A percentile compares a stretch with the other conserved stretches of the same genome.
These are phyloP conservation scores for Augochlora pura DNA, from an alignment of 1,140 invertebrate species.

Conservation along the genomic window DNA sequence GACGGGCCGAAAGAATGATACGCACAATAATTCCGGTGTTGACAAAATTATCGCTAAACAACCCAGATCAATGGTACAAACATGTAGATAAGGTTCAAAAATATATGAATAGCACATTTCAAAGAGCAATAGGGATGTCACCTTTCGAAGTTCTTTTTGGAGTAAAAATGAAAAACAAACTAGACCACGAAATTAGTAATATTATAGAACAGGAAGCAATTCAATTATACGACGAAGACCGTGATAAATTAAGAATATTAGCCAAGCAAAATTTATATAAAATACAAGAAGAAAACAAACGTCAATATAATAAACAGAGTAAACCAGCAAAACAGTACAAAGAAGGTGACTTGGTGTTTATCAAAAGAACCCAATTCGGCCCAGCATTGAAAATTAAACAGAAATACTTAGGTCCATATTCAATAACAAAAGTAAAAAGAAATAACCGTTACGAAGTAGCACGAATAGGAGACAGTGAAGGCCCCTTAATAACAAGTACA, in stretches of 20 bases:
- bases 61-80: too few relatives aligned
- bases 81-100: too few relatives aligned
- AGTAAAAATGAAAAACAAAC: not conserved
- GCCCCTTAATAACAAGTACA: not conserved
- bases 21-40: too few relatives aligned
- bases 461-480: not conserved
- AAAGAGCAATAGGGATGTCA: too few relatives aligned
- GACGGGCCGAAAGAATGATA: not conserved
- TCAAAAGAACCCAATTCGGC: not conserved
- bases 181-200: not conserved
- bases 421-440: not conserved
- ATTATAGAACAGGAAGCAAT: not conserved
- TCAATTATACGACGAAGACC: not conserved
- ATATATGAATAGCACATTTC: too few relatives aligned
- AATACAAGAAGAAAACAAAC: constrained; percentile 18
- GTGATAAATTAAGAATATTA: not conserved
- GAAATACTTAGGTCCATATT: constrained; percentile 13
- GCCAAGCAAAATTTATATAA: constrained; percentile 14
- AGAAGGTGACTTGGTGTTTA: constrained; percentile 11
- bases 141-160: not conserved
- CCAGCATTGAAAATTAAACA: not conserved
- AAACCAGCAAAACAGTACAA: constrained; percentile 3
- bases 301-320: not conserved
- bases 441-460: constrained; percentile 13
- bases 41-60: too few relatives aligned